These are phyloP conservation scores for Aphaenogaster ashmeadi DNA, from an alignment of 1,140 invertebrate species.

Conservation along the genomic window DNA sequence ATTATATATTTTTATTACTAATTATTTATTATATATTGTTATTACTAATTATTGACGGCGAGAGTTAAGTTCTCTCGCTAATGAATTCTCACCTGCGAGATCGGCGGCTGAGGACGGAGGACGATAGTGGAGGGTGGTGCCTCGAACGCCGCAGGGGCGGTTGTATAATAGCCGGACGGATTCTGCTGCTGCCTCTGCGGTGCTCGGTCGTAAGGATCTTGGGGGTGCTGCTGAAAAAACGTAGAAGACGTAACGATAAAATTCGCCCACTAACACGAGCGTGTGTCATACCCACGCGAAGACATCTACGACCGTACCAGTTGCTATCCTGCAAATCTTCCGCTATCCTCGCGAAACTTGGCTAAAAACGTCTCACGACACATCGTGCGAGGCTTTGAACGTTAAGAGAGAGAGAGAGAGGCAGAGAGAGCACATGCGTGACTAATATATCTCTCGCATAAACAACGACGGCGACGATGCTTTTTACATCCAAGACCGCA, in stretches of 20 bases:
- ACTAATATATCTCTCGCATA: conserved; percentile 15
- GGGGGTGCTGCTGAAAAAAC: conserved; percentile 72
- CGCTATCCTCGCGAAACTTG: conserved; percentile 10
- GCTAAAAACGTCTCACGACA: conserved; percentile 23
- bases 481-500: conserved; percentile 8
- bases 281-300: conserved; percentile 23
- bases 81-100: conserved; percentile 88
- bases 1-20: neutral
- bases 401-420: neutral
- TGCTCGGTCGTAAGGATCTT: conserved; percentile 83
- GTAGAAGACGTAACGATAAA: neutral
- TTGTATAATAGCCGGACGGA: conserved; percentile 77
- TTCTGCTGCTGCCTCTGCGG: conserved; percentile 74
- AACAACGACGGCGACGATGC: neutral
- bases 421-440: neutral
- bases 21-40: neutral
- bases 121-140: conserved; percentile 91
- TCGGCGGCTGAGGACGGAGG: conserved; percentile 90
- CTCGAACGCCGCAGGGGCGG: conserved; percentile 84
- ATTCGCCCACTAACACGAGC: neutral
- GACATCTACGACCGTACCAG: conserved; percentile 20
- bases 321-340: conserved; percentile 20
- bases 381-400: neutral
- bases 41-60: neutral
- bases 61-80: neutral